Base-by-base conservation (phyloP, 2,888 invertebrate species). In the Drosophila stalkeri region DNA sequence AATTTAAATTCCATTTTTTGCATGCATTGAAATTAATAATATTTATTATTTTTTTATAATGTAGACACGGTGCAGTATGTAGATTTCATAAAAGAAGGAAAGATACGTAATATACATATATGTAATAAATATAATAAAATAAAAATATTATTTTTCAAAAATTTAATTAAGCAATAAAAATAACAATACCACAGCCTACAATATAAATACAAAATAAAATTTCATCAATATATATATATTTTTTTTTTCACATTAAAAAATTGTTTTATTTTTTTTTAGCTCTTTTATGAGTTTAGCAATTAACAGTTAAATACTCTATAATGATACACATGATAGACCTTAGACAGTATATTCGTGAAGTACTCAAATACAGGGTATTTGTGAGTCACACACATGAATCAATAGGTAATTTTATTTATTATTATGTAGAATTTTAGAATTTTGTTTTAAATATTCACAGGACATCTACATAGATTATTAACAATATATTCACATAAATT, bases 1-100 rank as follows among this genome's bases (percentile, higher is more conserved):
- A 33, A 51, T 51, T 51, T 35, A 51, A 51, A 51, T 51, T 51
- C 49, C 31, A 7, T 33, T 51, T 51, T 51, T 51, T 35, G 8
- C 51, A 3, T 3, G 12, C 33, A 20, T 2, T 18, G 2, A 51
- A 51, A 35, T 14, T 18, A 35, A 51, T 51, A 18, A 51, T 35
- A 51, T 51, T 35, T 51, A 35, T 51, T 7, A 18, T 20, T 33
- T 51, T 11, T 20, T 51, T 51, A 35, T 20, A n/a, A 20, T 35
- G 14, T 8, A 51, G 12, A 51, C 49, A 14, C 18, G 33, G n/a
- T 18, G 49, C 3, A 33, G 33, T 18, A 7, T 6, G 6, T 49
- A 6, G 11, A 6, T 18, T 33, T 20, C 14, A 35, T 52, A n/a
- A 52, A 37, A 16, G 16, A 52, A 37, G 9, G 16, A 12, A 12